Evolutionary conservation across 2,888 invertebrate species (phyloP), one percentile per base, ranked within the genome.

Genomic region (Andrena trimmerana): DNA sequence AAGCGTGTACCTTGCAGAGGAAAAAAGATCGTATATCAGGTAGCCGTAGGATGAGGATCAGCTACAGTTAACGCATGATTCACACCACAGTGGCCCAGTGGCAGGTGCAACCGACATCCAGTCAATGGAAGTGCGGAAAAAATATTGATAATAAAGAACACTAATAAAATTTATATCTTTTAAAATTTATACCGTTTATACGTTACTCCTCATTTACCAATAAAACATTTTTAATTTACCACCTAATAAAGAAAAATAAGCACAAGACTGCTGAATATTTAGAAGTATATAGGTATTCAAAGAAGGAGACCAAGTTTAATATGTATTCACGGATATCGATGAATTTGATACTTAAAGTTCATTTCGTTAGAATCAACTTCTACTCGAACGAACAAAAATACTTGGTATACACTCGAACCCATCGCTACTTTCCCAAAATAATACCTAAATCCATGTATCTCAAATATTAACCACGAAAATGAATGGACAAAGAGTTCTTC

Each of bases 11-110:
- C 72, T 42, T 36, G 20, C 27, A 31, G 71, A 10, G 29, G 62
- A 63, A 76, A 76, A 71, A 76, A 76, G 76, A 76, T 71, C 63
- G 76, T 76, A 24, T 63, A 71, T 76, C 76, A 70, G 70, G 70
- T 76, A 70, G 76, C 52, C 70, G 70, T 63, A 70, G 76, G 76
- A 70, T 42, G 29, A 70, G 70, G 63, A 76, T 76, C 29, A 20
- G 36, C 20, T 52, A 69, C 62, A 60, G 70, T 70, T 70, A 75
- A 62, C 52, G 70, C 36, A 6, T 24, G 54, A 76, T 74, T 59
- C 74, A 67, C 54, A 20, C 66, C 59, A 50, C 13, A 16, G n/a
- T 10, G 36, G 24, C 20, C 29, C n/a, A 42, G 13, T 16, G 16
- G 16, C 20, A 33, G 54, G 42, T 63, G 71, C 10, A 42, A 10